Evolutionary conservation across 2,888 invertebrate genomes (phyloP).

Genomic region (Conomelus anceps): DNA sequence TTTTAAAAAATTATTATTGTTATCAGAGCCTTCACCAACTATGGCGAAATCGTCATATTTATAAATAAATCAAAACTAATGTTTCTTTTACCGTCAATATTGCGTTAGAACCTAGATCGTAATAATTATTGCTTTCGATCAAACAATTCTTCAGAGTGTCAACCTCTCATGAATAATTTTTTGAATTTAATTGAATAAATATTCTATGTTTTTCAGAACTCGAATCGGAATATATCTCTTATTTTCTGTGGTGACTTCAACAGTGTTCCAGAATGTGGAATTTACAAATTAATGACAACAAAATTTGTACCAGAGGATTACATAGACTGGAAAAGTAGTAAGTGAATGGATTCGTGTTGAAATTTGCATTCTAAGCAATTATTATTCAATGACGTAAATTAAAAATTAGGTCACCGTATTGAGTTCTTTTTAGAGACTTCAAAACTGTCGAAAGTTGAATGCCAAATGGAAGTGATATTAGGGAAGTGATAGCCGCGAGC

Average conservation of each 20-base stretch:
- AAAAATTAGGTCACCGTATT: conserved; percentile 17
- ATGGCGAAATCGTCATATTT: too few species aligned
- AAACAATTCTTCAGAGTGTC: not conserved
- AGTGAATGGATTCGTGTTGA: conserved; percentile 39
- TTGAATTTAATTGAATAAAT: not conserved
- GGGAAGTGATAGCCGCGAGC: too few species aligned
- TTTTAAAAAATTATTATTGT: too few species aligned
- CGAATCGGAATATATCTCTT: conserved; percentile 51
- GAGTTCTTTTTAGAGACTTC: too few species aligned
- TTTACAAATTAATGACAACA: conserved; percentile 69
- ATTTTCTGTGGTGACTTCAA: conserved; percentile 92
- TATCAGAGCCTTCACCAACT: too few species aligned
- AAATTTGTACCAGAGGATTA: conserved; percentile 57
- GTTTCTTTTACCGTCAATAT: too few species aligned
- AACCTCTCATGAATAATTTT: not conserved
- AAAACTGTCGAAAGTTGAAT: too few species aligned
- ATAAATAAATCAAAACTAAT: too few species aligned
- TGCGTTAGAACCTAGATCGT: too few species aligned
- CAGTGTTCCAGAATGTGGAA: conserved; percentile 73
- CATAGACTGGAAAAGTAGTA: conserved; percentile 73
- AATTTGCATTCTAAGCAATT: too few species aligned
- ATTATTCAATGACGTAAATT: conserved; percentile 22
- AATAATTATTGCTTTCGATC: not conserved
- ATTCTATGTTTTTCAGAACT: conserved; percentile 39
- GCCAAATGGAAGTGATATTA: too few species aligned